phyloP scores from a whole-genome alignment of 2,797 vertebrate genomes.

The Brachyrhaphis roseni region DNA sequence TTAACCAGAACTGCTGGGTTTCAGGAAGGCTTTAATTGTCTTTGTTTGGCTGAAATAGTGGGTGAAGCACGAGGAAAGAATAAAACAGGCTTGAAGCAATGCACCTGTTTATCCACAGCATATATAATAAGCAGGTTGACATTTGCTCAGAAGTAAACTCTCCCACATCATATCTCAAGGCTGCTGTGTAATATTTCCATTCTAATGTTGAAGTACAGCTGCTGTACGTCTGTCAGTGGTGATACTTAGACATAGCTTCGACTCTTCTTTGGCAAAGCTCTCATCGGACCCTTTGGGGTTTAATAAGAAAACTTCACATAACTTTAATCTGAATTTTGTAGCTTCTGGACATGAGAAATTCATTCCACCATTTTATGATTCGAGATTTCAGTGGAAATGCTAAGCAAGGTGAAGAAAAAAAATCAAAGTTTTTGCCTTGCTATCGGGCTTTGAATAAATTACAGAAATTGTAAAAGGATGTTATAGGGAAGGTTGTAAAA shows the following conservation, averaged over 20 bases:
- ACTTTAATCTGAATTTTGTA: not conserved
- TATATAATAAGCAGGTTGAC: not conserved
- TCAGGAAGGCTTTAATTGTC: not conserved
- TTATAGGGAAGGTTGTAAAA: not conserved
- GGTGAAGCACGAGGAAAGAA: not conserved
- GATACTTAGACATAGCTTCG: not conserved
- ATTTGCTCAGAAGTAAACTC: not conserved
- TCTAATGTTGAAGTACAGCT: not conserved
- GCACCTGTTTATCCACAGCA: not conserved
- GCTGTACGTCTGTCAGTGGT: not conserved
- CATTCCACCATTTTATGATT: not conserved
- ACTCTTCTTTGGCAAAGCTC: not conserved
- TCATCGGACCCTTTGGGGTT: not conserved
- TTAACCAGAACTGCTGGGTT: not conserved
- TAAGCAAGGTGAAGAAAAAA: not conserved
- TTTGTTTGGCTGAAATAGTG: not conserved
- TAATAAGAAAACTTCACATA: not conserved
- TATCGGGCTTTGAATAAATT: not conserved
- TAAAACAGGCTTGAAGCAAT: not conserved
- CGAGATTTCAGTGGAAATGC: not conserved
- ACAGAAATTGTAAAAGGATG: not conserved
- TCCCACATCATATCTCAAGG: not conserved
- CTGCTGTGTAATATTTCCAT: not conserved
- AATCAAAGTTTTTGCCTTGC: not conserved
- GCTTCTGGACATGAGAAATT: not conserved